Base-by-base conservation (phyloP, 2,113 vertebrate species). In the Cygnus buccinator region DNA sequence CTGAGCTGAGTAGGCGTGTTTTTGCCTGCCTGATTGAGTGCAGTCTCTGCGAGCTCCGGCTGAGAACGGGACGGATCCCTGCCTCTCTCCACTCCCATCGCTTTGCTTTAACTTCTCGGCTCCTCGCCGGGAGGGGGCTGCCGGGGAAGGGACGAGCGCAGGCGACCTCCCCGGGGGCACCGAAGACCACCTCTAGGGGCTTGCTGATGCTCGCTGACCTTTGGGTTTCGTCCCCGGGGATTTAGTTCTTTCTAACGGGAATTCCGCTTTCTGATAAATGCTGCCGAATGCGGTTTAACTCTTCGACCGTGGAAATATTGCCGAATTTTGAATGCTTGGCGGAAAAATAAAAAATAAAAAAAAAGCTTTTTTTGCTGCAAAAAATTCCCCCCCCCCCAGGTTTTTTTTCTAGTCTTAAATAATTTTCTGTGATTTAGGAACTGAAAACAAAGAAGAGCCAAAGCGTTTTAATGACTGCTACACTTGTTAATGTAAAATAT, bases 1-100 rank as follows among this genome's bases (percentile, higher is more conserved):
- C 94, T 95, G 94, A 76, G 87, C 96, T 89, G 96, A 92, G 96
- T 96, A 85, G 96, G 96, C 71, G 92, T 94, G 86, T 95, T 93
- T 95, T 35, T 89, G 89, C 91, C 91, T 96, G 94, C 74, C 77
- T 94, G 94, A 88, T 29, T 86, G 92, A 95, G 92, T 84, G 58
- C 26, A 84, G 82, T 95, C 79, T 90, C 78, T 93, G 84, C 75
- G 20, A 91, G 83, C 46, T 48, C 46, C 77, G 72, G 78, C 86
- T 94, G 92, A 63, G 94, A 95, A 73, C 90, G 75, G 93, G 21
- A 80, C 57, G 83, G 90, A 75, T 94, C 92, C 82, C 63, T 91
- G 75, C 84, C 75, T 91, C 16, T 4, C 66, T 62, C 74, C 79
- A 46, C 75, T 54, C 81, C 66, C 48, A 2, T 3, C 72, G 29